Evolutionary conservation across 2,797 vertebrate genomes (phyloP).

Genomic region (Erpetoichthys calabaricus): DNA sequence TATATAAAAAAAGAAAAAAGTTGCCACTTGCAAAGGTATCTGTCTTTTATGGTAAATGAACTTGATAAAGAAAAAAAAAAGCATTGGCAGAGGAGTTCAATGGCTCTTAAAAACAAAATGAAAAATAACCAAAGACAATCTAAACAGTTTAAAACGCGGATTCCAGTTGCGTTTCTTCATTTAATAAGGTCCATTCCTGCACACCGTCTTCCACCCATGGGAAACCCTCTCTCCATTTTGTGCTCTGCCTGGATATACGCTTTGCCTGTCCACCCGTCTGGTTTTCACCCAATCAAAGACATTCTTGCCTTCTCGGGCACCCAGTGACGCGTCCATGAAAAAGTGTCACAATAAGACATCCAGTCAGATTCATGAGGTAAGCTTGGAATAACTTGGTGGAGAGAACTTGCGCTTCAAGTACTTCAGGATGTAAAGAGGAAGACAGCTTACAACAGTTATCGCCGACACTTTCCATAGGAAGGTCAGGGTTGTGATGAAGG

Average conservation of each 20-base stretch:
- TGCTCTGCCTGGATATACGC: constrained; percentile 10
- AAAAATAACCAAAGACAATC: constrained; percentile 1
- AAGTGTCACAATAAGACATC: constrained; percentile 11
- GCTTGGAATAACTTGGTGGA: constrained; percentile 93
- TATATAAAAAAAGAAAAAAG: constrained; percentile 19
- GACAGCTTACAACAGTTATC: constrained; percentile 92
- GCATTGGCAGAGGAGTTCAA: too few species aligned
- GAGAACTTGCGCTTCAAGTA: constrained; percentile 94
- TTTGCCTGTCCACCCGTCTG: constrained; percentile 3
- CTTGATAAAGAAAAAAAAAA: neutral
- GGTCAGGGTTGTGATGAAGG: constrained; percentile 80
- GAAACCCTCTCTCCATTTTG: constrained; percentile 13
- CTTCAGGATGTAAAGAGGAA: constrained; percentile 94
- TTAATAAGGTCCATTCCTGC: too few species aligned
- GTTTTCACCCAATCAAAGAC: constrained; percentile 5
- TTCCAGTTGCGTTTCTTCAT: too few species aligned
- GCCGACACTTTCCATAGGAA: constrained; percentile 95
- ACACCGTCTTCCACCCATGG: too few species aligned
- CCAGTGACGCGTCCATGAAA: constrained; percentile 16
- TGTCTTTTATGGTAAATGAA: too few species aligned
- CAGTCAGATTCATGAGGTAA: constrained; percentile 59
- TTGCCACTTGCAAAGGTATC: constrained; percentile 3
- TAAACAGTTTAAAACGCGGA: neutral
- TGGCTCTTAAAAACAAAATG: neutral
- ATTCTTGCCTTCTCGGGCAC: constrained; percentile 27